Conservation (phyloP, 1,140 invertebrate genomes). For the Pinna nobilis region DNA sequence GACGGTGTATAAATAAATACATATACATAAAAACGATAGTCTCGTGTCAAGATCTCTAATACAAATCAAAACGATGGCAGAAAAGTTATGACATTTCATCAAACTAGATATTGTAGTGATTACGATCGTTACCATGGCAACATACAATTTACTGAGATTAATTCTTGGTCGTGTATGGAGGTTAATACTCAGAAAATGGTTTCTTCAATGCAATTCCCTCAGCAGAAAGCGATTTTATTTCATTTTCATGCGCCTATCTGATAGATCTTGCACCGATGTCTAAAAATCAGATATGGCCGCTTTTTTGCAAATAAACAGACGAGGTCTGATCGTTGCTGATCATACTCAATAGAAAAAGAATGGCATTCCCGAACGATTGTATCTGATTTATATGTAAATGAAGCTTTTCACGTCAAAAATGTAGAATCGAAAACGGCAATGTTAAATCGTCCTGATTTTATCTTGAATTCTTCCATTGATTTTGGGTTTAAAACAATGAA, state of each 20-base stretch:
- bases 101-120: slow-evolving; percentile 16
- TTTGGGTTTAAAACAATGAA: slow-evolving; percentile 2
- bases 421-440: slow-evolving; percentile 26
- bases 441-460: slow-evolving; percentile 27
- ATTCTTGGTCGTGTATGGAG: slow-evolving; percentile 14
- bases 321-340: background rate
- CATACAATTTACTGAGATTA: slow-evolving; percentile 19
- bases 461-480: slow-evolving; percentile 13
- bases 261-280: slow-evolving; percentile 23
- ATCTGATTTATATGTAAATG: slow-evolving; percentile 33
- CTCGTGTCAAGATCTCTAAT: no score
- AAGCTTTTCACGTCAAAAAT: slow-evolving; percentile 23
- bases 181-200: slow-evolving; percentile 28
- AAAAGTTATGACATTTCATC: slow-evolving; percentile 28
- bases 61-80: no score
- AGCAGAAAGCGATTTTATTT: slow-evolving; percentile 25
- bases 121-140: slow-evolving; percentile 24
- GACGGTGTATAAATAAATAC: no score
- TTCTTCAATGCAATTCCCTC: slow-evolving; percentile 11
- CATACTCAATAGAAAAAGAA: slow-evolving; percentile 10
- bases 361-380: slow-evolving; percentile 3
- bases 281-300: slow-evolving; percentile 22
- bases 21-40: no score
- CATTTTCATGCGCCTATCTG: slow-evolving; percentile 28
- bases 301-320: slow-evolving; percentile 30